Base-by-base conservation (phyloP, 2,888 invertebrate genomes). In the Ornithoptera alexandrae region DNA sequence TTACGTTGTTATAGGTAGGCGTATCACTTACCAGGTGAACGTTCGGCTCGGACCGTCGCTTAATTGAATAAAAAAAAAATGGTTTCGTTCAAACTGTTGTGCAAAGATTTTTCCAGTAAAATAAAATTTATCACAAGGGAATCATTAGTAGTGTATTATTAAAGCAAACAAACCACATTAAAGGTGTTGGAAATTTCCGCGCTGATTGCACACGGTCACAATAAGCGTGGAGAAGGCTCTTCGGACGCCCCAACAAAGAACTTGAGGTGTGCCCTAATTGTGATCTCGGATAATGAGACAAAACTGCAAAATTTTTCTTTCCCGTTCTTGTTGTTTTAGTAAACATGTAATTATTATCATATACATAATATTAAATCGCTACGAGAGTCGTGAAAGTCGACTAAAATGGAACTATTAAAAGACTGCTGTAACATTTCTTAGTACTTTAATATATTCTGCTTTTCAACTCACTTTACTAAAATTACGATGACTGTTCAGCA, bases 121-220 rank as follows among this genome's bases (percentile, higher is more conserved):
- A 46, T 15, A 61, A 46, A 42, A 46, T 2, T 15, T 22, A 1
- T 42, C 42, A 42, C n/a, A 62, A 12, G 22, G 62, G n/a, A 20
- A 62, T 62, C 42, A 62, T 62, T 46, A 62, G 42, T 20, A 42
- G 30, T 18, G 62, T 57, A 24, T 42, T 42, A 67, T 62, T 57
- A 24, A 62, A 42, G 42, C 57, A 46, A 67, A 61, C 67, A 62
- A 67, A 67, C 67, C 56, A 57, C 62, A 67, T 57, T 67, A 67
- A 67, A 67, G 62, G 67, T 42, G 56, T 56, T 56, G 36, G 56
- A 62, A 56, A 62, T 67, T 24, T 67, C 18, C 62, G 24, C 62
- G 20, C n/a, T 62, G 61, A 67, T 67, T 67, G 62, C 67, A 62
- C 62, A 67, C 67, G 53, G 62, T 39, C 56, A 57, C 61, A 67